These are phyloP conservation scores for Sturnus vulgaris DNA, from an alignment of 2,113 vertebrate genomes.

Conservation along the genomic window DNA sequence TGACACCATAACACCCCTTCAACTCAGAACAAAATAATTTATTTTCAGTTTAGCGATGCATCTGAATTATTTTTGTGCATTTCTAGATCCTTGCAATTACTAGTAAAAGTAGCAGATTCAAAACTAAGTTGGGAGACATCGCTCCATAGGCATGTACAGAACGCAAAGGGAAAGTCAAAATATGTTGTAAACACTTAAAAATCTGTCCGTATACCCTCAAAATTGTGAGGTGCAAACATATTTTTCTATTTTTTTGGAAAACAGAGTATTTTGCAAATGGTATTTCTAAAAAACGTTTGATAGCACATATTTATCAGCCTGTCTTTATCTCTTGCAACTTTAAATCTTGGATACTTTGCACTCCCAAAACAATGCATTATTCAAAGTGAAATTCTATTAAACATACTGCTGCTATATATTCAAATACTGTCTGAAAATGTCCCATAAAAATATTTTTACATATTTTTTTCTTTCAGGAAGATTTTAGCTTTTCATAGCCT, in stretches of 20 bases:
- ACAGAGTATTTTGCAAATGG: not conserved
- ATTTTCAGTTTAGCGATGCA: not conserved
- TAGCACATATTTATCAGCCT: not conserved
- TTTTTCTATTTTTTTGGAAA: not conserved
- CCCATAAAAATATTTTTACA: not conserved
- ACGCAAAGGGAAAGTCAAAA: not conserved
- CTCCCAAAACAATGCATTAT: not conserved
- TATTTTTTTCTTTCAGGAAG: not conserved
- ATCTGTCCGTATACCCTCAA: not conserved
- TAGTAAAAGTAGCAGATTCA: not conserved
- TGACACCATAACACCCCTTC: not conserved
- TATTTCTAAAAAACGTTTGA: not conserved
- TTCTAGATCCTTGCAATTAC: not conserved
- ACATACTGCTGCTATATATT: not conserved
- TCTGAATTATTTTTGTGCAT: not conserved
- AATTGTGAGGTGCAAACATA: rapidly evolving
- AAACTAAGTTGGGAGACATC: not conserved
- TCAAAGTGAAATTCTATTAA: not conserved
- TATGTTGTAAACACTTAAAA: not conserved
- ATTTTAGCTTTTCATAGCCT: not conserved
- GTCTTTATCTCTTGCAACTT: not conserved
- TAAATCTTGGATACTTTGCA: not conserved
- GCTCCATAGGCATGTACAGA: rapidly evolving
- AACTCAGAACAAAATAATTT: not conserved
- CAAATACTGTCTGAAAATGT: not conserved